Percentiles rank a stretch among this genome's conserved stretches.
Conservation (phyloP, 2,888 invertebrate species). For the Ormia ochracea region DNA sequence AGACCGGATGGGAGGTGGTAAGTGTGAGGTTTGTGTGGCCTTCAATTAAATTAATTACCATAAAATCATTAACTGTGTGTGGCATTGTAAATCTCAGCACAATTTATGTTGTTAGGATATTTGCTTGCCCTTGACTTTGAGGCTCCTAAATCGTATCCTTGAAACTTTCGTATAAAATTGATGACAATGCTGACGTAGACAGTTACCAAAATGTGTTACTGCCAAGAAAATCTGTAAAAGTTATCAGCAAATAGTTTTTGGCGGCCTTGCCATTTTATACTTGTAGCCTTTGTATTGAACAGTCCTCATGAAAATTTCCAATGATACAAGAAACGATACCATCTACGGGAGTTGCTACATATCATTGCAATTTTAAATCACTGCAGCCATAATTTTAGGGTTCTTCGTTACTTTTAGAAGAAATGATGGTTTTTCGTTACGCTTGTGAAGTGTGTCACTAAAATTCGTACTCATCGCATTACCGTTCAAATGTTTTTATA, state of each 20-base stretch:
- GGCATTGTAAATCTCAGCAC: constrained; percentile 70
- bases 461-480: too few species aligned
- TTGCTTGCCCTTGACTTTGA: not conserved
- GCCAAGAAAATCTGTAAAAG: not conserved
- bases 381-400: too few species aligned
- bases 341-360: not conserved
- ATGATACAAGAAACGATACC: not conserved
- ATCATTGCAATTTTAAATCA: too few species aligned
- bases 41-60: constrained; percentile 22
- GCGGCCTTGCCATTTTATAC: not conserved
- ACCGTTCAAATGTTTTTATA: too few species aligned
- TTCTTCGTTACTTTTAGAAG: too few species aligned
- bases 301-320: not conserved
- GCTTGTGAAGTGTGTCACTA: too few species aligned
- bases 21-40: constrained; percentile 28
- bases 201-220: not conserved
- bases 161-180: not conserved
- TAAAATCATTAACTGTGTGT: constrained; percentile 72
- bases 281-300: not conserved
- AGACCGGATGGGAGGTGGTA: not conserved
- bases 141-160: not conserved
- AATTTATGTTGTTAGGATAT: constrained; percentile 43
- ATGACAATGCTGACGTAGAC: not conserved
- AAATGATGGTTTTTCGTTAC: too few species aligned
- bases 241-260: not conserved